These are phyloP conservation scores for Eristalinus sepulchralis DNA, from an alignment of 2,888 invertebrate genomes.

Conservation along the genomic window DNA sequence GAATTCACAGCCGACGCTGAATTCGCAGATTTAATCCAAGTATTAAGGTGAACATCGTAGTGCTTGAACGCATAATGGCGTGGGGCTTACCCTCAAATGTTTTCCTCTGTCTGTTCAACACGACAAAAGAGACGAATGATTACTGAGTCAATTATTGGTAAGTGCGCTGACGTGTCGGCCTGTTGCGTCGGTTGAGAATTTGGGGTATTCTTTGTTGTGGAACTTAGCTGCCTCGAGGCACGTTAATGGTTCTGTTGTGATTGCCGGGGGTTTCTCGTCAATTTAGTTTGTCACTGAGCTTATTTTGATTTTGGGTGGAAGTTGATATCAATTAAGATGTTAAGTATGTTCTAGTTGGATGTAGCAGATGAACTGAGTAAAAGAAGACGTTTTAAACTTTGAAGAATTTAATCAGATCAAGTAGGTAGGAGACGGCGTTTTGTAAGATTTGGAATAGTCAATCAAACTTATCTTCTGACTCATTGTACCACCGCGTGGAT, in stretches of 20 bases:
- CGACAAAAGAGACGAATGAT: not conserved
- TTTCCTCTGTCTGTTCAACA: not conserved
- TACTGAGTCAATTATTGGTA: not conserved
- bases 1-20: not conserved
- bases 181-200: not conserved
- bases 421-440: no score
- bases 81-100: constrained; percentile 1
- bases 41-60: not conserved
- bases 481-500: no score
- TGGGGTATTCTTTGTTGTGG: not conserved
- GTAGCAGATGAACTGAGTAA: no score
- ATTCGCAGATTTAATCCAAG: not conserved
- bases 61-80: not conserved
- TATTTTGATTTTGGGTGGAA: not conserved
- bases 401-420: no score
- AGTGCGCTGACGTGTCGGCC: not conserved
- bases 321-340: not conserved
- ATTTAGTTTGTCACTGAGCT: not conserved
- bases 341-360: no score
- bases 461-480: no score
- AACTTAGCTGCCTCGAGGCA: not conserved
- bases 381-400: no score
- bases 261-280: no score
- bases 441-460: no score
- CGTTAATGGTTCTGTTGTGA: not conserved